Base-by-base conservation (phyloP, 2,797 vertebrate species). In the Falco peregrinus region DNA sequence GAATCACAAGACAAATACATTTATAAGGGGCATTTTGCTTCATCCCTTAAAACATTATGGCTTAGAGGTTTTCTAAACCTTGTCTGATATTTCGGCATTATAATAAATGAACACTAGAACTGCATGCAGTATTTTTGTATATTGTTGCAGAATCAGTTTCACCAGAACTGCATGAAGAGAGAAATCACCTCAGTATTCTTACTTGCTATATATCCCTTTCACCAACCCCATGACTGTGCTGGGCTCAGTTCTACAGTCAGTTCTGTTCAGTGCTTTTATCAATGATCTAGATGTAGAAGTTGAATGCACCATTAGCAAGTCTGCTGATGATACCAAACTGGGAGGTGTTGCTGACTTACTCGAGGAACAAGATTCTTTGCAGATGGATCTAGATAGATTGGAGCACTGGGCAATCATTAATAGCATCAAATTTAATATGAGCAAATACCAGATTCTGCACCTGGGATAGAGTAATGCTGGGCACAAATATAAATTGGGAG, bases 171-270 rank as follows among this genome's bases (percentile, higher is more conserved):
- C 71, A 33, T 68, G 54, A 89, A 71, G 39, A 65, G 7, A 69
- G 21, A 68, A 64, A 59, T 50, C n/a, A 59, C 63, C 16, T 79
- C 35, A 71, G 26, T 15, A 45, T 41, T 41, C 33, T 45, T 60
- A 17, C 14, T 79, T 67, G n/a, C 16, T 64, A 37, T 7, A 7
- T 39, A 76, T 73, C 9, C 5, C 29, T 76, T 84, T 89, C 39
- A 41, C 11, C 16, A 8, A 39, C 21, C 13, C 37, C 74, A 11
- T 0, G 0, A 51, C 19, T 16, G 11, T 13, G 8, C 9, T 51
- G 39, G 26, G 16, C 41, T 54, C 11, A 37, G 13, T 29, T 64
- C 26, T 37, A 56, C 10, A 14, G 47, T 10, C 6, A 64, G 7
- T 25, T 53, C 26, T 81, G 11, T 48, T 65, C 16, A n/a, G 48